Base-by-base conservation (phyloP, 1,140 invertebrate genomes). In the Drosophila dunni region DNA sequence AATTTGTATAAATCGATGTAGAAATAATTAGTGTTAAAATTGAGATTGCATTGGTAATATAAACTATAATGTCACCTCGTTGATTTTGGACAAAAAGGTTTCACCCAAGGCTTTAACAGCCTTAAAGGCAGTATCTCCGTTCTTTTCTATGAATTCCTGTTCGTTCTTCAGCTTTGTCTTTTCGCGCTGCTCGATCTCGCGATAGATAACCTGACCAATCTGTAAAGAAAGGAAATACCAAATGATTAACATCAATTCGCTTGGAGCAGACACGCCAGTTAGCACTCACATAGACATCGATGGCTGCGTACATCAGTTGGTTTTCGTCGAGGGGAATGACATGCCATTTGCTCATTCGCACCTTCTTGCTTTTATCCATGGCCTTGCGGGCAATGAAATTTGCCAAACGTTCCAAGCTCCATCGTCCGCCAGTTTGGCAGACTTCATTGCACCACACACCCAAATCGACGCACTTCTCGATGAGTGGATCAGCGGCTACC, bases 261-360 rank as follows among this genome's bases (percentile, higher is more conserved):
- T n/a, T 1, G 11, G 33, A 1, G 24, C 24, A 29, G 24, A 29
- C 9, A 45, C 3, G 7, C 5, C 1, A 24, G 0, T 17, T 48
- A 5, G 24, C 15, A 92, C 93, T 89, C 88, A 95, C 95, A 92
- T 95, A 95, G 75, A 94, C 94, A 93, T 95, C 95, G n/a, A 94
- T 95, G 20, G 95, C 94, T 42, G 95, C 95, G 91, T 95, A 95
- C 50, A 88, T 86, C 78, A 94, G 91, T 79, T 95, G 95, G 9
- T 93, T 93, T 66, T 94, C 74, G 71, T 88, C 93, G 45, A 95
- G 90, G 3, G 94, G 94, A 34, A 94, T 85, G 13, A 94, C 85
- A 78, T 95, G 92, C 95, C 95, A 95, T 80, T 94, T 94, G 78
- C 95, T 95, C 80, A 91, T 94, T 78, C 95, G 93, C 3, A 95